Evolutionary conservation across 2,888 invertebrate species (phyloP), one percentile per base, ranked within the genome.

Genomic region (Meteorus colon): DNA sequence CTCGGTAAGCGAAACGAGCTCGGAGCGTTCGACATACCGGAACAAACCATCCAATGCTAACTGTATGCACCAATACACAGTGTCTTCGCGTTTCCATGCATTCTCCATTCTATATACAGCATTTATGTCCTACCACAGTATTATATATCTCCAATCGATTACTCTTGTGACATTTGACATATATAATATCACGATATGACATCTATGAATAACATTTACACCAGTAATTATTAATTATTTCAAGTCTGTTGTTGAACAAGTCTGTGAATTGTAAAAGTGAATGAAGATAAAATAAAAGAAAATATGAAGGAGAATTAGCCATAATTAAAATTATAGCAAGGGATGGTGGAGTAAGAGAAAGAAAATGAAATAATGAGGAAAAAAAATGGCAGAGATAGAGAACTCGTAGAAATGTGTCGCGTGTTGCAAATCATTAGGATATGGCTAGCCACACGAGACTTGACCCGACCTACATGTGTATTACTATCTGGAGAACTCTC

Each of bases 401-500:
- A 55, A 55, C 55, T 55, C 55, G 55, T n/a, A 55, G 55, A 55
- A 55, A 55, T 55, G 4, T 71, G 62, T 71, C 71, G 71, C 71
- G 71, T 71, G 71, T 71, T 60, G 34, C 34, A 27, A 60, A 71
- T 71, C 71, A 71, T 71, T 71, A 71, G 59, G 34, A 34, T 16
- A 41, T 41, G 41, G n/a, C 62, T 45, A 60, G 62, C 41, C 60
- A 41, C 62, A 71, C 59, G 60, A 71, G 62, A 60, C 59, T 71
- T 71, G 71, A 71, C 71, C 45, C 62, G 62, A 71, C 71, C 62
- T 59, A 71, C 71, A 71, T 71, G 37, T 62, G 31, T n/a, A 29
- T 55, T 66, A 72, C 75, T 78, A 81, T 80, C 82, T 75, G 70
- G 74, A 76, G 74, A 78, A 67, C 73, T 68, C 60, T 55, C 5